A percentile compares a stretch with the other conserved stretches of the same genome.
These are phyloP conservation scores for Thera britannica DNA, from an alignment of 2,888 invertebrate genomes.

Conservation along the genomic window DNA sequence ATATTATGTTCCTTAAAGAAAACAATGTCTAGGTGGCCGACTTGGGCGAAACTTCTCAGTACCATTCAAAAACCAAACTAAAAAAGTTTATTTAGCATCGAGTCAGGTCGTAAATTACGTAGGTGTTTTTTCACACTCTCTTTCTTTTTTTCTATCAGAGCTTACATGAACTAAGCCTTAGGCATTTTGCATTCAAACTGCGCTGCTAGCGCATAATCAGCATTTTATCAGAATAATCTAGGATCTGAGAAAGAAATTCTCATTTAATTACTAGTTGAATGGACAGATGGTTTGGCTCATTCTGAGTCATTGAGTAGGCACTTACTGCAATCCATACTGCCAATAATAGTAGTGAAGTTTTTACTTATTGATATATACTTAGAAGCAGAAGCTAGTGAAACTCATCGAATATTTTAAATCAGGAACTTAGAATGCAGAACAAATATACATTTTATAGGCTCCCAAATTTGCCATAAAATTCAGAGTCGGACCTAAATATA, in stretches of 20 bases:
- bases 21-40: not conserved
- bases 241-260: slow-evolving; percentile 15
- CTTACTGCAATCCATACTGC: too few relatives aligned
- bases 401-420: too few relatives aligned
- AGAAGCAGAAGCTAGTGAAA: too few relatives aligned
- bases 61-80: slow-evolving; percentile 22
- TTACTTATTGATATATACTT: too few relatives aligned
- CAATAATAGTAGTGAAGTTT: too few relatives aligned
- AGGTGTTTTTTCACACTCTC: slow-evolving; percentile 30
- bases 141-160: slow-evolving; percentile 27
- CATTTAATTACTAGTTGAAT: not conserved
- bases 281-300: too few relatives aligned
- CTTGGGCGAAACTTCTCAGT: slow-evolving; percentile 11
- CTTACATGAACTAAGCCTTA: slow-evolving; percentile 18
- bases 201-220: slow-evolving; percentile 27
- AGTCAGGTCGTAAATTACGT: slow-evolving; percentile 15
- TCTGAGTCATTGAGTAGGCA: too few relatives aligned
- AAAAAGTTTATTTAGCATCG: slow-evolving; percentile 29
- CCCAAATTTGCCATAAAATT: too few relatives aligned
- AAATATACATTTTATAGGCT: too few relatives aligned
- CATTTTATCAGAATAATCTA: slow-evolving; percentile 32
- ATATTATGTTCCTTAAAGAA: not conserved
- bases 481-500: too few relatives aligned
- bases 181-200: slow-evolving; percentile 20
- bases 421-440: too few relatives aligned